Base-by-base conservation (phyloP, 1,140 invertebrate genomes). In the Gonioctena quinquepunctata region DNA sequence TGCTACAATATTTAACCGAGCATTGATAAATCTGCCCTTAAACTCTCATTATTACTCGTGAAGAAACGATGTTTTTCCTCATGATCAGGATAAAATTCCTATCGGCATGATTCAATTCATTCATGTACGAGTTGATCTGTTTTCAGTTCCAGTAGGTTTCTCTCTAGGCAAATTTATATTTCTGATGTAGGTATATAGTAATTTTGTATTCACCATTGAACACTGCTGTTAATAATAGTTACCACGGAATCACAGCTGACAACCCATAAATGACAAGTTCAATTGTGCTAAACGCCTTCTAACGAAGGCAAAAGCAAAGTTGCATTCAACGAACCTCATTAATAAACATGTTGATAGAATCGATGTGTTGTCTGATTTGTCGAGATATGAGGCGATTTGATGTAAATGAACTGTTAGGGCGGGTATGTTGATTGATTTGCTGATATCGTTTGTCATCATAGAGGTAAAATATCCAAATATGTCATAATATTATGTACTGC, bases 381-480 rank as follows among this genome's bases (percentile, higher is more conserved):
- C 19, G 52, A 56, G 52, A 56, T 56, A 56, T n/a, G 22, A 56
- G 5, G 13, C 21, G 33, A 42, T 42, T 42, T 42, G 33, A 42
- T n/a, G n/a, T n/a, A n/a, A n/a, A 42, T 54, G 52, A 16, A 11
- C 19, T 7, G 52, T 54, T 54, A 18, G 52, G 52, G 52, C 23
- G 57, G 25, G 23, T 11, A 11, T 26, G 26, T 18, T 23, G 57
- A 60, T 60, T 25, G 57, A 60, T 60, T 26, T 60, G 57, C 22
- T 26, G 57, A 60, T 60, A 60, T 5, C n/a, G 7, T 60, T 60
- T 60, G 33, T 42, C 16, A n/a, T n/a, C n/a, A n/a, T n/a, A n/a
- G n/a, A n/a, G n/a, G n/a, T n/a, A n/a, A n/a, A n/a, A n/a, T n/a
- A n/a, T n/a, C n/a, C n/a, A n/a, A n/a, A n/a, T n/a, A n/a, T n/a